Evolutionary conservation across 92 coral and sea anemone species (phyloP).

Genomic region (Diadumene lineata): DNA sequence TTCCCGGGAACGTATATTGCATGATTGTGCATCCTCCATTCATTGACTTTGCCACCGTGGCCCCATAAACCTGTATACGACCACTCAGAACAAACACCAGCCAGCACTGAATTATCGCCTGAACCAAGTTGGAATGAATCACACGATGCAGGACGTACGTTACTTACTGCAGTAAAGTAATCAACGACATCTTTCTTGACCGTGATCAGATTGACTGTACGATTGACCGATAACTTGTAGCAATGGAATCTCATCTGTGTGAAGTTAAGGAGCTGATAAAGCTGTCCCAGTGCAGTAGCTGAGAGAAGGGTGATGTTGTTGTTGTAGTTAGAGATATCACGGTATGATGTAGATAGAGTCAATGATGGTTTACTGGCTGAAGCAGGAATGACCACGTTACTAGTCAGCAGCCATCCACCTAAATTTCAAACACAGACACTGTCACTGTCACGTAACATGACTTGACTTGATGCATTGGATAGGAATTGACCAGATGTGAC

Average conservation of each 20-base stretch:
- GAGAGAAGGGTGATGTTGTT: slow-evolving; percentile 14
- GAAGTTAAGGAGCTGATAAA: slow-evolving; percentile 10
- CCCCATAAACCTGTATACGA: slow-evolving; percentile 17
- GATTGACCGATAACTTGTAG: not conserved
- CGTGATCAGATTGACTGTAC: slow-evolving; percentile 23
- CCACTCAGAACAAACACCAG: slow-evolving; percentile 9
- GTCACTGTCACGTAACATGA: too few species aligned
- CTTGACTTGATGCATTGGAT: too few species aligned
- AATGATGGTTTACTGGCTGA: slow-evolving; percentile 3
- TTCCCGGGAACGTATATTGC: not conserved
- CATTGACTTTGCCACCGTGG: not conserved
- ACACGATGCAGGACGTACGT: slow-evolving; percentile 15
- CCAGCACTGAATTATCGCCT: slow-evolving; percentile 23
- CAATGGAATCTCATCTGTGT: slow-evolving; percentile 35
- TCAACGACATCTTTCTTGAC: slow-evolving; percentile 15
- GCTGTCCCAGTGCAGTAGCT: slow-evolving; percentile 8
- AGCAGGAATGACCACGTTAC: slow-evolving; percentile 19
- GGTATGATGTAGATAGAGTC: not conserved
- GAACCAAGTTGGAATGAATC: slow-evolving; percentile 17
- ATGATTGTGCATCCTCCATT: slow-evolving; percentile 14
- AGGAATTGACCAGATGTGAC: too few species aligned
- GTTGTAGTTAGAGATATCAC: slow-evolving; percentile 18
- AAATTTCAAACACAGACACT: too few species aligned
- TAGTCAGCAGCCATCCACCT: slow-evolving; percentile 27
- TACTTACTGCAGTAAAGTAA: slow-evolving; percentile 19